phyloP scores from a whole-genome alignment of 2,113 vertebrate genomes.

The Craseonycteris thonglongyai region DNA sequence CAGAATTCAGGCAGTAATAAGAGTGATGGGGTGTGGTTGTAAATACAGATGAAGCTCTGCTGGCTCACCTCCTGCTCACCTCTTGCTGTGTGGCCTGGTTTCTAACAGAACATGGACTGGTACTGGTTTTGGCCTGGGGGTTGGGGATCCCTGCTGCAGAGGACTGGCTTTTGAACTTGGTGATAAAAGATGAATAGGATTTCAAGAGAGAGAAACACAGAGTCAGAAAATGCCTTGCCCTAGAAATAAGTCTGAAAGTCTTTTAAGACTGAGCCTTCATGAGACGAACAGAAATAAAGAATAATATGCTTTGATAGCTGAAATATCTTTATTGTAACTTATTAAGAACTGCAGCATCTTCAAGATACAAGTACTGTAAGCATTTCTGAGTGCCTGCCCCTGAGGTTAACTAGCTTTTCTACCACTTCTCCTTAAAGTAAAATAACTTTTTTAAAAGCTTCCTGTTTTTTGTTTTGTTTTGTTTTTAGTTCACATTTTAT shows the following conservation, averaged over 20 bases:
- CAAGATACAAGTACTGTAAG: neutral
- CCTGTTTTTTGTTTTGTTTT: neutral
- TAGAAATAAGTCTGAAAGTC: neutral
- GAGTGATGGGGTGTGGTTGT: too few relatives aligned
- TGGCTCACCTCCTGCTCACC: too few relatives aligned
- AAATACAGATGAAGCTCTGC: too few relatives aligned
- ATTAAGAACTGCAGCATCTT: neutral
- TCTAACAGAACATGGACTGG: too few relatives aligned
- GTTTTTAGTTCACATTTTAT: neutral
- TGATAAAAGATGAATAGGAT: neutral
- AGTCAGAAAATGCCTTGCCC: neutral
- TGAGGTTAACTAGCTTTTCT: neutral
- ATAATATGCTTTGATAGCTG: neutral
- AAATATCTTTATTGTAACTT: neutral
- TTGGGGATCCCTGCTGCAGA: too few relatives aligned
- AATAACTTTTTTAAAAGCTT: slow-evolving; percentile 23
- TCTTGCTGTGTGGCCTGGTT: too few relatives aligned
- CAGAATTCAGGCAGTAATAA: too few relatives aligned
- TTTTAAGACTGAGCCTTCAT: neutral
- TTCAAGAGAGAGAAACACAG: neutral
- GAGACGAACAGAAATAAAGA: neutral
- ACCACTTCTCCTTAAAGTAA: neutral
- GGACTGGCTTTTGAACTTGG: neutral
- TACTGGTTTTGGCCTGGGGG: too few relatives aligned
- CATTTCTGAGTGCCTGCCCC: neutral